Conservation (phyloP, 2,797 vertebrate genomes). For the Varecia variegata region DNA sequence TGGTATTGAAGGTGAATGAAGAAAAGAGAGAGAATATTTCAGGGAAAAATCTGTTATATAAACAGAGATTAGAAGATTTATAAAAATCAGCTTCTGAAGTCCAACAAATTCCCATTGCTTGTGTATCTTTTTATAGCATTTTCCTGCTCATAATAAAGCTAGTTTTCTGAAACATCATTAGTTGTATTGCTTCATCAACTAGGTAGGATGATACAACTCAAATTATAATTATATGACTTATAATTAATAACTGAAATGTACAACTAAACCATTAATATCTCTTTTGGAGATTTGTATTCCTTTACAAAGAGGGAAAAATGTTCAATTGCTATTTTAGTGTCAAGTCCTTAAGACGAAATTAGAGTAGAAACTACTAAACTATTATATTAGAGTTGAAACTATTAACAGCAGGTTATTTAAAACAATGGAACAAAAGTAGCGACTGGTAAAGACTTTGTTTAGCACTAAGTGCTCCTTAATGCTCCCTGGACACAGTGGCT, state of each 20-base stretch:
- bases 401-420: neutral
- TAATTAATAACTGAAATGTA: neutral
- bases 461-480: fast-evolving
- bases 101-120: neutral
- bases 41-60: neutral
- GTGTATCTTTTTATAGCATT: neutral
- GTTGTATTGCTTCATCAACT: neutral
- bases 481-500: neutral
- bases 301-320: neutral
- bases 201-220: neutral
- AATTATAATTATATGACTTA: neutral
- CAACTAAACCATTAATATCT: neutral
- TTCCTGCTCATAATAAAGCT: neutral
- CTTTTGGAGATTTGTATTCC: neutral
- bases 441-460: neutral
- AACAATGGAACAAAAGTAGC: neutral
- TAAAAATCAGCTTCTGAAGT: neutral
- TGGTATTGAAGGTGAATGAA: neutral
- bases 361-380: neutral
- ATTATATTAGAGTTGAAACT: neutral
- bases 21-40: neutral
- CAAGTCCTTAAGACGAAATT: neutral
- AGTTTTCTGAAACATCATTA: neutral
- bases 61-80: slow-evolving; percentile 17
- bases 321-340: neutral